Percentiles rank a stretch among this genome's conserved stretches.
Evolutionary conservation across 1,140 invertebrate species (phyloP).

Genomic region (Pararge aegeria): DNA sequence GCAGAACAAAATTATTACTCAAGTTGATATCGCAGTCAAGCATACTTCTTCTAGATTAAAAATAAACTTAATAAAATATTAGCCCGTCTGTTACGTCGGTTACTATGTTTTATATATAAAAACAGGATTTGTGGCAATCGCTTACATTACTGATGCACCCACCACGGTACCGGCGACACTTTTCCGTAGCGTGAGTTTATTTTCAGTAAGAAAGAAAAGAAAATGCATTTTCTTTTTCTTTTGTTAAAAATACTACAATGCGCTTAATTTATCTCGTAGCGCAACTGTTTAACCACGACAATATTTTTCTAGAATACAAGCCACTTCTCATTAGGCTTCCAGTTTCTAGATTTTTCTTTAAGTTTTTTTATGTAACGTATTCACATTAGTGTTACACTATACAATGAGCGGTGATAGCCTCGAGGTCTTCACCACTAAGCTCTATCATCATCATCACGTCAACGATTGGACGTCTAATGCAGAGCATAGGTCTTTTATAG

Average conservation of each 20-base stretch:
- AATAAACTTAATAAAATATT: too few relatives aligned
- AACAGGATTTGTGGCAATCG: not conserved
- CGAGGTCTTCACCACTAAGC: too few relatives aligned
- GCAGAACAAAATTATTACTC: too few relatives aligned
- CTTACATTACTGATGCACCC: not conserved
- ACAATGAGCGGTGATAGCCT: too few relatives aligned
- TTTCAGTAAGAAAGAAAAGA: conserved; percentile 1
- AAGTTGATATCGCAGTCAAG: too few relatives aligned
- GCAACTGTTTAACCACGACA: conserved; percentile 2
- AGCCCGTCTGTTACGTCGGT: too few relatives aligned
- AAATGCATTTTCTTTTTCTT: conserved; percentile 9
- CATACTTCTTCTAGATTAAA: too few relatives aligned
- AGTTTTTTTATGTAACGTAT: too few relatives aligned
- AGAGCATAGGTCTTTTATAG: too few relatives aligned
- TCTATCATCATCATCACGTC: too few relatives aligned
- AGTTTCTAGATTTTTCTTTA: not conserved
- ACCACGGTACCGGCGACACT: not conserved
- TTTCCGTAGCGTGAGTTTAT: not conserved
- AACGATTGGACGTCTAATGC: too few relatives aligned
- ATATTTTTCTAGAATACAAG: not conserved
- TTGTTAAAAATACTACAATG: conserved; percentile 2
- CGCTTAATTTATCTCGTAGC: conserved; percentile 2
- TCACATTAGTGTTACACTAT: too few relatives aligned
- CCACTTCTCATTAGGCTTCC: not conserved
- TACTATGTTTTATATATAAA: not conserved